Evolutionary conservation across 2,113 vertebrate genomes (phyloP).

Genomic region (Smithornis capensis): DNA sequence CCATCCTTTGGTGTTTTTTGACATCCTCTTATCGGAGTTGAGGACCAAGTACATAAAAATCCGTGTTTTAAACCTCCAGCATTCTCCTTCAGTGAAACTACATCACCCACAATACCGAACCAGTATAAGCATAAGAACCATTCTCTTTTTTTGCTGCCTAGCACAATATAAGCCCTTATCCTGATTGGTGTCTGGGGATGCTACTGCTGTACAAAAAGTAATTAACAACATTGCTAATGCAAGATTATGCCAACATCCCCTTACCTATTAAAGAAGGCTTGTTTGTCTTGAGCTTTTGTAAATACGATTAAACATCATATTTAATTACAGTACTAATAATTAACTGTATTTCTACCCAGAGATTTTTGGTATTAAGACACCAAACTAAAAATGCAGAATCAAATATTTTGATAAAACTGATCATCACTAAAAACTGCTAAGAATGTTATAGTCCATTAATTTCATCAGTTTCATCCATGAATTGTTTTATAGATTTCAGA

Average conservation of each 20-base stretch:
- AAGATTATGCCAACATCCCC: not conserved
- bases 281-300: not conserved
- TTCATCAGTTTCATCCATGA: not conserved
- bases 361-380: not conserved
- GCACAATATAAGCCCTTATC: not conserved
- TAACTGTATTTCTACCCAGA: not conserved
- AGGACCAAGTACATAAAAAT: not conserved
- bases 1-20: not conserved
- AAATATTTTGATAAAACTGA: not conserved
- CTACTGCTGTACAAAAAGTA: not conserved
- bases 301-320: not conserved
- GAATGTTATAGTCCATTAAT: not conserved
- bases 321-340: not conserved
- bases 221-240: slow-evolving; percentile 1
- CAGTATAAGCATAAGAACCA: not conserved
- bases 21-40: not conserved
- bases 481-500: not conserved
- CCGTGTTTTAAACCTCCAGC: not conserved
- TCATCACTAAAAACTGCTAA: not conserved
- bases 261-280: not conserved
- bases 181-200: not conserved
- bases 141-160: not conserved
- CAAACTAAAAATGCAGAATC: not conserved
- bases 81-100: not conserved
- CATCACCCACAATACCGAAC: not conserved